A percentile compares a stretch with the other conserved stretches of the same genome.
These are phyloP conservation scores for Hiodon alosoides DNA, from an alignment of 2,113 vertebrate species.

Conservation along the genomic window DNA sequence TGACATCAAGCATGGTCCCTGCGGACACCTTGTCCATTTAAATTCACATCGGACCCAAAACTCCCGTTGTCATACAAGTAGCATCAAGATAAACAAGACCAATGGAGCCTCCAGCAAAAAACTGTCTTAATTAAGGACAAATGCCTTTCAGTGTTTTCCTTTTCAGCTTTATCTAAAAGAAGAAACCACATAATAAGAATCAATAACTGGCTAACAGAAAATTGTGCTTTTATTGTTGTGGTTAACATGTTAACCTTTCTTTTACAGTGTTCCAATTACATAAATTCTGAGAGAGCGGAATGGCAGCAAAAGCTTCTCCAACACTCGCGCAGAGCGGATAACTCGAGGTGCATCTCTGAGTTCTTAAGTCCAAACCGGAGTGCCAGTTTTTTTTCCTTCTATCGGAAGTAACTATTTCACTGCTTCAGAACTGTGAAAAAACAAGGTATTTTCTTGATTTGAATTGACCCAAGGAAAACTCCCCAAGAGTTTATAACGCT, in stretches of 20 bases:
- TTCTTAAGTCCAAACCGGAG: background rate
- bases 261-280: no score
- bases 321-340: no score
- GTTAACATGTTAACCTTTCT: background rate
- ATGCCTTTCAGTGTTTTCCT: background rate
- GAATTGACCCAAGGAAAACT: background rate
- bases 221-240: background rate
- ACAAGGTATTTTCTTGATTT: background rate
- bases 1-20: slow-evolving; percentile 46
- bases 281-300: no score
- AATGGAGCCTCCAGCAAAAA: background rate
- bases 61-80: background rate
- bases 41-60: background rate
- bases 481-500: background rate
- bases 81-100: slow-evolving; percentile 5
- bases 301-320: no score
- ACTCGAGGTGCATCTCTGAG: no score
- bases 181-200: background rate
- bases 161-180: background rate
- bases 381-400: background rate
- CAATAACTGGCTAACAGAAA: background rate
- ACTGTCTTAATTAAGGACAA: slow-evolving; percentile 3
- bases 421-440: background rate
- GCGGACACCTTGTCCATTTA: slow-evolving; percentile 41
- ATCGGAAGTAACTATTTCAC: background rate